Base-by-base conservation (phyloP, 2,797 vertebrate species). In the Acropternis orthonyx region DNA sequence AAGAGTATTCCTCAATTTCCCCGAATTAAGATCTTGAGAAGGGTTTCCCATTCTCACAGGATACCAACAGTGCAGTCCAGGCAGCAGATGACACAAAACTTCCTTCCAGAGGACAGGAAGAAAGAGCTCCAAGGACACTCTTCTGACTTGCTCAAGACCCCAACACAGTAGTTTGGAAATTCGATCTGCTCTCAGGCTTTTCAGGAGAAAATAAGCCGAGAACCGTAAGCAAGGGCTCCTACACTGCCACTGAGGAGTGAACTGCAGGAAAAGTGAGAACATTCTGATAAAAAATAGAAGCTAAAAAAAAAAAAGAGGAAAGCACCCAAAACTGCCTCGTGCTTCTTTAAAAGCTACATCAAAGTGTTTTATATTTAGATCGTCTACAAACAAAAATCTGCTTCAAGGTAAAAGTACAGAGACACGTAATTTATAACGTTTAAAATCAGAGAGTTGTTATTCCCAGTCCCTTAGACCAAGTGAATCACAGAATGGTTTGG, bases 311-410 rank as follows among this genome's bases (percentile, higher is more conserved):
- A 30, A 14, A 10, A 11, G 32, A 44, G 9, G 17, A 39, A 73
- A 89, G 24, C 32, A 67, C 12, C 8, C 49, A 11, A 80, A 89
- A 76, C 10, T 46, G 63, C 63, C 44, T 76, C 0, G 1, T 30
- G 18, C 24, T 77, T 48, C 71, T 74, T 69, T 30, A 74, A 54
- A 86, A 75, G 32, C 23, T 46, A 72, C 61, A 79, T 87, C 54
- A 62, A 85, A 87, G 37, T 9, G 36, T 6, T 89, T 92, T 89
- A 77, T 76, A 88, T 91, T 91, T 89, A 89, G 74, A 77, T 51
- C 0, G 0, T 9, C 68, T 87, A 43, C 72, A 68, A 85, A 89
- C 7, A 63, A 62, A 85, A 72, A 8, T 37, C 1, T n/a, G 52
- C 89, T 82, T 61, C 37, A 28, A 84, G 67, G 73, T 88, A 49